phyloP scores from a whole-genome alignment of 2,888 invertebrate genomes.

The Heliconius erato region DNA sequence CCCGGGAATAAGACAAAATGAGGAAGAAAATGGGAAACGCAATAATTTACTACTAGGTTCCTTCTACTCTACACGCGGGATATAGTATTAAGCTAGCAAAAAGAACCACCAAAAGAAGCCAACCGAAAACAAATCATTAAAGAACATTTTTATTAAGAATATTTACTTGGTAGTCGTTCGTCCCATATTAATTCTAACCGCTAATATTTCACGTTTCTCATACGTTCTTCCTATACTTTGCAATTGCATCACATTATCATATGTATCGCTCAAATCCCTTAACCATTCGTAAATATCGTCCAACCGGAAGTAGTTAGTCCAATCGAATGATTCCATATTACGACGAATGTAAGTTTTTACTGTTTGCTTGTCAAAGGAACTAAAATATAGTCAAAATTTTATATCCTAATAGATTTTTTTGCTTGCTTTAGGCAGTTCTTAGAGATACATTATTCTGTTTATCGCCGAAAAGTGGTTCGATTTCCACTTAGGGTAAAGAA shows the following conservation, averaged over 20 bases:
- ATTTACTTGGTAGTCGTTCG: slow-evolving; percentile 40
- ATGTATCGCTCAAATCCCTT: slow-evolving; percentile 69
- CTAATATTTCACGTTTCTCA: slow-evolving; percentile 72
- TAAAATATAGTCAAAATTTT: slow-evolving; percentile 53
- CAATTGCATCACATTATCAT: slow-evolving; percentile 75
- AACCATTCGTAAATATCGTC: slow-evolving; percentile 87
- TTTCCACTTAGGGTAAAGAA: too few relatives aligned
- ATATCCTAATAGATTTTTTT: too few relatives aligned
- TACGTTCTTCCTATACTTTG: slow-evolving; percentile 70
- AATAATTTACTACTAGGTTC: too few relatives aligned
- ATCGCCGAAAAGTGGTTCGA: too few relatives aligned
- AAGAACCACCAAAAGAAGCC: not conserved
- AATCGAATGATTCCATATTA: slow-evolving; percentile 73
- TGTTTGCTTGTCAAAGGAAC: slow-evolving; percentile 71
- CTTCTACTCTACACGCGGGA: too few relatives aligned
- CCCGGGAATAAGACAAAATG: too few relatives aligned
- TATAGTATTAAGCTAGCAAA: not conserved
- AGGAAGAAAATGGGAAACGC: too few relatives aligned
- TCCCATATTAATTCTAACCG: slow-evolving; percentile 46
- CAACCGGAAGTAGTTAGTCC: slow-evolving; percentile 85
- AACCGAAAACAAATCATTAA: too few relatives aligned
- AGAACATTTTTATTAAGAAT: not conserved
- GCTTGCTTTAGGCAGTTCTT: not conserved
- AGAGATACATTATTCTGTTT: too few relatives aligned
- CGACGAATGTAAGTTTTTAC: slow-evolving; percentile 69